Conservation (phyloP, 1,140 invertebrate species). For the Maconellicoccus hirsutus region DNA sequence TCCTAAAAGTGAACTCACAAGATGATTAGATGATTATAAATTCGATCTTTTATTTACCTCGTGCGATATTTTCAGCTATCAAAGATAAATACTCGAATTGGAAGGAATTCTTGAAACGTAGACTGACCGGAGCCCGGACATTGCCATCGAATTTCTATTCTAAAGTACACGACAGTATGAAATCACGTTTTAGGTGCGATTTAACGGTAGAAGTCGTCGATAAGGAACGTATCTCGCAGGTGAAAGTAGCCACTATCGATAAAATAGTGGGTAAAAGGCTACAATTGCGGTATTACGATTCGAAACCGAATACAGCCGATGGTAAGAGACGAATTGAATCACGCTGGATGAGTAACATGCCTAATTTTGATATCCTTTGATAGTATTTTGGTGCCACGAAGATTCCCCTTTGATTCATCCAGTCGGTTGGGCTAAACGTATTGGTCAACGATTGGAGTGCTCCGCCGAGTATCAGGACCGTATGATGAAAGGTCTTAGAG, state of each 20-base stretch:
- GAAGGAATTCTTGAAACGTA: slow-evolving; percentile 85
- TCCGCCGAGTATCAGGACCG: slow-evolving; percentile 62
- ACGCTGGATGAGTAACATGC: background rate
- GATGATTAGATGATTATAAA: too few species aligned
- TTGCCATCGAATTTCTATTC: slow-evolving; percentile 82
- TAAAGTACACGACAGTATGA: slow-evolving; percentile 71
- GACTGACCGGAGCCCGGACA: slow-evolving; percentile 83
- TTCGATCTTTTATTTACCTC: too few species aligned
- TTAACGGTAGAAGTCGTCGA: slow-evolving; percentile 88
- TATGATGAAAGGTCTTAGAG: slow-evolving; percentile 43
- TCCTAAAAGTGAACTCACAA: slow-evolving; percentile 62
- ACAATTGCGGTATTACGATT: slow-evolving; percentile 80
- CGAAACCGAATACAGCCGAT: slow-evolving; percentile 37
- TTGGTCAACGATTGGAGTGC: slow-evolving; percentile 73
- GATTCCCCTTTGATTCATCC: slow-evolving; percentile 88
- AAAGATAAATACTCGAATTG: slow-evolving; percentile 89
- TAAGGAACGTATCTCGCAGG: slow-evolving; percentile 87
- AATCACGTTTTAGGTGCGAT: slow-evolving; percentile 67
- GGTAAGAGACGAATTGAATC: background rate
- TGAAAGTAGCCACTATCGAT: slow-evolving; percentile 76
- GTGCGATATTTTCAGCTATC: slow-evolving; percentile 50
- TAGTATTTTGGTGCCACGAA: slow-evolving; percentile 87
- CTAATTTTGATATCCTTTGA: slow-evolving; percentile 23
- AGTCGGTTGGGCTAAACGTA: slow-evolving; percentile 78
- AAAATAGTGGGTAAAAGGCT: slow-evolving; percentile 84